Evolutionary conservation across 1,140 invertebrate genomes (phyloP), one percentile per base, ranked within the genome.

Genomic region (Hyposmocoma kahamanoa): DNA sequence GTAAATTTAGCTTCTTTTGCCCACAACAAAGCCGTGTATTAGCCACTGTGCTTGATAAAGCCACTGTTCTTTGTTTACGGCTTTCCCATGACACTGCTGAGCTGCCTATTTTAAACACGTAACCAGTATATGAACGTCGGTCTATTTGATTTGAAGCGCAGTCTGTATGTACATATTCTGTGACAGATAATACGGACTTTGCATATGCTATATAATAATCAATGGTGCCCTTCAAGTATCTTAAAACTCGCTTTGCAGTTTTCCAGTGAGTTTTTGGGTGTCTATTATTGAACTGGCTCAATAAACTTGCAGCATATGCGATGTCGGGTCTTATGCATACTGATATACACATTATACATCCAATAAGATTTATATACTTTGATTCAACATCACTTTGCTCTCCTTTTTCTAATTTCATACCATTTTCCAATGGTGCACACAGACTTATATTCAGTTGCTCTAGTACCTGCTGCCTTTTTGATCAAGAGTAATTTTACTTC

Each of bases 111-210:
- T 51, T 46, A 42, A 80, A 70, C 1, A 62, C 42, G 58, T 66
- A 83, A 9, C 79, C 82, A 9, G 71, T 70, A 48, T 57, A 74
- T 8, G 79, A 80, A 53, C 42, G 52, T 47, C 65, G 24, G 53
- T 72, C 67, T 0, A 54, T 24, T 0, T 39, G 19, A 53, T 54
- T 49, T 47, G 65, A 47, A 18, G 45, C 66, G 56, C 69, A 74
- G 34, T 74, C 70, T 8, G 73, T 75, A 56, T 87, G 82, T 17
- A 62, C 53, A 51, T 59, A 55, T 34, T 72, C 60, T 28, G 20
- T 20, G 20, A 17, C 18, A 39, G 36, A 5, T 4, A 8, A 5
- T 39, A 5, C 10, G 8, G 42, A 39, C 20, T 46, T 32, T 22
- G 28, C 10, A 39, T 44, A 41, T 39, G 5, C 18, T 19, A 39